Evolutionary conservation across 2,888 invertebrate species (phyloP), one percentile per base, ranked within the genome.

Genomic region (Gasteruption jaculator): DNA sequence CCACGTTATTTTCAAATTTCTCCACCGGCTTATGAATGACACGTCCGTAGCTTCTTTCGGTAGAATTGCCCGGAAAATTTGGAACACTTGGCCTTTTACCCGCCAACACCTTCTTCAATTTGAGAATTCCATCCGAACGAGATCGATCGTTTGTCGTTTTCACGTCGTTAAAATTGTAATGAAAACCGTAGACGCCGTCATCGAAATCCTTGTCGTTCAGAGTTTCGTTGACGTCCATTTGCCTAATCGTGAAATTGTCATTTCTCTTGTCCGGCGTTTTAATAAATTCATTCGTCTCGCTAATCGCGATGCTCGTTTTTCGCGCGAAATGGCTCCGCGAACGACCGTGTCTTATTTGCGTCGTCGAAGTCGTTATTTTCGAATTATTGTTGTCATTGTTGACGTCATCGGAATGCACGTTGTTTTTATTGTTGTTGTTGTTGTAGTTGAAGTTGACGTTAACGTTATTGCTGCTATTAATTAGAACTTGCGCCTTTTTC

Each of bases 331-430:
- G 68, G 26, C 52, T 62, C 5, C 73, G 59, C 1, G 76, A 76
- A 33, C 74, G 65, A 14, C 74, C 65, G 54, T 76, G 77, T 25
- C 77, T 68, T 46, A 76, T 76, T 47, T 59, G 57, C 6, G 59
- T 46, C 6, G 50, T 44, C 16, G 45, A 34, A 10, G 58, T 57
- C 30, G 53, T 59, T 25, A 62, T 63, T 32, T 57, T 48, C 12
- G 32, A 52, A 18, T 49, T 51, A 34, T 51, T 18, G 10, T 3
- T 4, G 19, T 5, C 15, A n/a, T 24, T 24, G 18, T 14, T 10
- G 3, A 10, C 16, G 11, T 19, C 14, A 27, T 42, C 25, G 26
- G 32, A 11, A 34, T 41, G 12, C 34, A 6, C 5, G 21, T 12
- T 20, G 38, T 32, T 8, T 10, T 19, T 2, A 2, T 8, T n/a